Evolutionary conservation across 2,113 vertebrate species (phyloP).

Genomic region (Lepisosteus oculatus): DNA sequence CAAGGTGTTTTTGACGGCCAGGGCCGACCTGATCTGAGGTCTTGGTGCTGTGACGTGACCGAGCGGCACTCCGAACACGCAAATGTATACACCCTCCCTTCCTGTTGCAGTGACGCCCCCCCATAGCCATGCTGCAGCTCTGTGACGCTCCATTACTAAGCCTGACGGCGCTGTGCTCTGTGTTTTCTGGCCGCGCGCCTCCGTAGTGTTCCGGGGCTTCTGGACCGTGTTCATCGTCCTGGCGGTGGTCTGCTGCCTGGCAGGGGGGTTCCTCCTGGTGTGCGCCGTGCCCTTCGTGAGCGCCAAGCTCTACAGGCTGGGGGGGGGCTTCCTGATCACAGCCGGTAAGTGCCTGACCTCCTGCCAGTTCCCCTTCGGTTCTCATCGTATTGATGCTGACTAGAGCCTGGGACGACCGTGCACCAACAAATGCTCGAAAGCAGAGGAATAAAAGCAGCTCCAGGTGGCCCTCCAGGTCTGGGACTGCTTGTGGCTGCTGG

Average conservation of each 20-base stretch:
- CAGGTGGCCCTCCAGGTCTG: too few relatives aligned
- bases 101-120: too few relatives aligned
- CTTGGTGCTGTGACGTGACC: background rate
- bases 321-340: slow-evolving; percentile 72
- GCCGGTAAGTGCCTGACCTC: slow-evolving; percentile 60
- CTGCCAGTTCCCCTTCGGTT: background rate
- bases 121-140: too few relatives aligned
- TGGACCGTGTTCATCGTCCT: slow-evolving; percentile 79
- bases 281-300: slow-evolving; percentile 77
- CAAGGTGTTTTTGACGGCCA: too few relatives aligned
- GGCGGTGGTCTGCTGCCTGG: slow-evolving; percentile 58
- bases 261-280: slow-evolving; percentile 73
- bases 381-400: background rate
- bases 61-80: too few relatives aligned
- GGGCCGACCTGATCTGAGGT: too few relatives aligned
- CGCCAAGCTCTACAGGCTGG: slow-evolving; percentile 65
- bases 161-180: background rate
- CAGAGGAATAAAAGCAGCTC: too few relatives aligned
- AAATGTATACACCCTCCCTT: too few relatives aligned
- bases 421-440: too few relatives aligned
- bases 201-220: slow-evolving; percentile 80
- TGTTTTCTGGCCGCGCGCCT: slow-evolving; percentile 37
- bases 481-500: too few relatives aligned
- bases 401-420: too few relatives aligned
- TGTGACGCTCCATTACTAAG: too few relatives aligned